Evolutionary conservation across 2,888 invertebrate species (phyloP).

Genomic region (Nezara viridula): DNA sequence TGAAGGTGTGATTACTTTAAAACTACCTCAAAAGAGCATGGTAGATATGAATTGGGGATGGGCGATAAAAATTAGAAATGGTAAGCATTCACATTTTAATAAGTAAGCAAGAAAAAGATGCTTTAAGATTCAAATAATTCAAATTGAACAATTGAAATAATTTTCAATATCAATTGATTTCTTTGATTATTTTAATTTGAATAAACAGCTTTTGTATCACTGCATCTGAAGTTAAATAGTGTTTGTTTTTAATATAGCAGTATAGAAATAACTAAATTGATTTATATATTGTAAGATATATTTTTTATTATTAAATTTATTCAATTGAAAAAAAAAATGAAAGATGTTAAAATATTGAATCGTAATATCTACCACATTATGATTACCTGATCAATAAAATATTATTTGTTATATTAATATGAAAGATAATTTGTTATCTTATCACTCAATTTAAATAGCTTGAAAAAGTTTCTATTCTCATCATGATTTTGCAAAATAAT

Average conservation of each 20-base stretch:
- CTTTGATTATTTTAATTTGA: background rate
- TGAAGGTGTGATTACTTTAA: slow-evolving; percentile 68
- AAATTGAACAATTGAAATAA: background rate
- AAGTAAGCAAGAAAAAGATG: background rate
- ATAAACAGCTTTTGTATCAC: background rate
- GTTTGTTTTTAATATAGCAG: too few relatives aligned
- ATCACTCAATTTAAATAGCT: background rate
- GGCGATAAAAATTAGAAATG: slow-evolving; percentile 69
- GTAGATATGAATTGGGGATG: slow-evolving; percentile 71
- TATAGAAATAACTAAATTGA: background rate
- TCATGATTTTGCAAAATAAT: background rate
- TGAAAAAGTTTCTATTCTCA: background rate
- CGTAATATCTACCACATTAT: background rate
- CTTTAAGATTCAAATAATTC: background rate
- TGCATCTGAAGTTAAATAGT: background rate
- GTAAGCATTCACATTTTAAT: background rate
- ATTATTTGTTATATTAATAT: background rate
- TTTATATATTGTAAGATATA: background rate
- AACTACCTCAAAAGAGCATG: slow-evolving; percentile 70
- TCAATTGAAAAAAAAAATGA: too few relatives aligned
- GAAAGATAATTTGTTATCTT: slow-evolving; percentile 2
- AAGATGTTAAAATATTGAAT: too few relatives aligned
- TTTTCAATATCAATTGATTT: background rate
- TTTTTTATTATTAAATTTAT: background rate
- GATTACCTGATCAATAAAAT: background rate